Base-by-base conservation (phyloP, 1,140 invertebrate genomes). In the Lutraria rhynchaena region DNA sequence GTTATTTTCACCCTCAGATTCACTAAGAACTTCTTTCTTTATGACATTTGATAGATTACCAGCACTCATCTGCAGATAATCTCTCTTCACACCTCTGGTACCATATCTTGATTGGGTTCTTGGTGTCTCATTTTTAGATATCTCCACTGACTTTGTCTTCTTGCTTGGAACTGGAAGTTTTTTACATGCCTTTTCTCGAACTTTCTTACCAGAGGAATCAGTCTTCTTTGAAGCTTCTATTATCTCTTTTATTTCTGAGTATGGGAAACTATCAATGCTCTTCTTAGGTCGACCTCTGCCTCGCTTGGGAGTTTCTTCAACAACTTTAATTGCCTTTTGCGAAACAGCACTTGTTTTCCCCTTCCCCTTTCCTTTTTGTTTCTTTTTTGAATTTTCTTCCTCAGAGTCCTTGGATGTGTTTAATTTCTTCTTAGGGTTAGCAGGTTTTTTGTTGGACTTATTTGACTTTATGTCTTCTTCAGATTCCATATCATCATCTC, bases 191-290 rank as follows among this genome's bases (percentile, higher is more conserved):
- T 63, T 46, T 22, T 41, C 57, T 46, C 57, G 46, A 17, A 61
- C 75, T 78, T 35, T 78, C 37, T 78, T 78, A 5, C 60, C 74
- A 61, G 31, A 24, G 0, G 57, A 49, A n/a, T 78, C 75, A 5
- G 75, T 67, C 31, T 78, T 67, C 33, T 69, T 78, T 0, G 61
- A 67, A 37, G 75, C 75, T 57, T 49, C 75, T 27, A 78, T 78
- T 5, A 76, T 78, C 37, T 78, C 75, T 37, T 78, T 65, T 55
- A 78, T 78, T 58, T 78, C 75, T 24, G 75, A 78, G 44, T 78
- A 78, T n/a, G 75, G 75, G 58, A 78, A 78, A 17, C 51, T 78
- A 33, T 78, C 75, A 35, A 1, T 49, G 11, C 17, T 65, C 33
- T 69, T 65, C 17, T 63, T 65, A 55, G 58, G 58, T 55, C 75